A percentile compares a stretch with the other conserved stretches of the same genome.
These are phyloP conservation scores for Halocynthia roretzi DNA, from an alignment of 23 tunicate genomes.

Conservation along the genomic window DNA sequence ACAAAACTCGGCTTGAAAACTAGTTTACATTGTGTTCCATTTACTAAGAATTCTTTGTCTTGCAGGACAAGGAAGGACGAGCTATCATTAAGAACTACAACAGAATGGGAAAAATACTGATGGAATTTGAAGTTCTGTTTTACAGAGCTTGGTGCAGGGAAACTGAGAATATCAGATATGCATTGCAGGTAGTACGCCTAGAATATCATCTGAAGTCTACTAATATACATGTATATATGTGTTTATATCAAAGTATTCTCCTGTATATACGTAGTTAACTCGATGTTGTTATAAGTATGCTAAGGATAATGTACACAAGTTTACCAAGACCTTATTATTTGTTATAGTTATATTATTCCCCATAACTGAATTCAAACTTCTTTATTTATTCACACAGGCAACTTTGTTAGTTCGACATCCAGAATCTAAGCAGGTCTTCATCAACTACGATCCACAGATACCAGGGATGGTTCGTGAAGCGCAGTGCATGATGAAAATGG, in stretches of 20 bases:
- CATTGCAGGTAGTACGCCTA: conserved; percentile 57
- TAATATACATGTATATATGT: too few species aligned
- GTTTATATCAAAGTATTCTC: too few species aligned
- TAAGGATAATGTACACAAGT: too few species aligned
- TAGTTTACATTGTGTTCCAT: too few species aligned
- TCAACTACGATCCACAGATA: conserved; percentile 91
- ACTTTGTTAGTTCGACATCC: conserved; percentile 94
- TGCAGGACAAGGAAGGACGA: conserved; percentile 83
- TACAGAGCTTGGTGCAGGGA: conserved; percentile 95
- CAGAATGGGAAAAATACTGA: conserved; percentile 86
- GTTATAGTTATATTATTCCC: not conserved
- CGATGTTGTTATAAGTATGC: too few species aligned
- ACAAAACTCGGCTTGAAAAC: too few species aligned
- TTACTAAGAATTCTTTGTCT: not conserved
- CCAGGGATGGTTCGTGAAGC: conserved; percentile 87
- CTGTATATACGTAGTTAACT: too few species aligned
- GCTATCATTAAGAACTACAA: conserved; percentile 62
- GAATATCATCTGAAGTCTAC: too few species aligned
- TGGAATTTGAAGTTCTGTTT: conserved; percentile 93
- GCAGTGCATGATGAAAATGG: conserved; percentile 77
- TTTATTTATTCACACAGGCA: conserved; percentile 29
- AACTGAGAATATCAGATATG: conserved; percentile 77
- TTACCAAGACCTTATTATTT: too few species aligned
- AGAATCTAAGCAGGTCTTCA: conserved; percentile 74
- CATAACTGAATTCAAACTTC: not conserved